Evolutionary conservation across 2,113 vertebrate species (phyloP).

Genomic region (Narcine bancroftii): DNA sequence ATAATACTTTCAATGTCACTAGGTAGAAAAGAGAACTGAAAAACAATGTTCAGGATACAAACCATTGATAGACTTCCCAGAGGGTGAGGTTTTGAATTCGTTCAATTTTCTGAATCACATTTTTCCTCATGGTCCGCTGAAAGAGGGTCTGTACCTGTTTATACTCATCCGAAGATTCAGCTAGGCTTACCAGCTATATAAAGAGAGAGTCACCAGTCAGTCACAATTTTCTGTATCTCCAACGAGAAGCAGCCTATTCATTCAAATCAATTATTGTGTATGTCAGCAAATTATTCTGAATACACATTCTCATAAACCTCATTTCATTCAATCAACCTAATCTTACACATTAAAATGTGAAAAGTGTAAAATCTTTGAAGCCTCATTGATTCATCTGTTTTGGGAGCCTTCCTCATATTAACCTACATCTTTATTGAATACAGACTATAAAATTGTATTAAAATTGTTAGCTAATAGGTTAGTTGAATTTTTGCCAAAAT

Average conservation of each 20-base stretch:
- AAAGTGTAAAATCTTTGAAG: too few relatives aligned
- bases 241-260: too few relatives aligned
- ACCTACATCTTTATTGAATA: too few relatives aligned
- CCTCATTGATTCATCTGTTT: too few relatives aligned
- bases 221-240: too few relatives aligned
- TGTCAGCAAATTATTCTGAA: background rate
- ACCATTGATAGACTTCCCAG: conserved; percentile 75
- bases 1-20: background rate
- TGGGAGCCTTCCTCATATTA: too few relatives aligned
- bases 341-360: too few relatives aligned
- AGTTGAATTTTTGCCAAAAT: too few relatives aligned
- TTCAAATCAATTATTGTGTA: too few relatives aligned
- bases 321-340: background rate
- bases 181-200: conserved; percentile 59
- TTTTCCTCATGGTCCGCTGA: conserved; percentile 58
- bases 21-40: background rate
- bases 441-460: too few relatives aligned
- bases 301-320: background rate
- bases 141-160: conserved; percentile 54
- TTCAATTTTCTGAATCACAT: conserved; percentile 58
- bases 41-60: conserved; percentile 40
- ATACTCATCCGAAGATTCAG: conserved; percentile 47
- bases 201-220: conserved; percentile 13
- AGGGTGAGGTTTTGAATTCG: conserved; percentile 73
- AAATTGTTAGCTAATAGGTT: too few relatives aligned